phyloP scores from a whole-genome alignment of 2,888 invertebrate genomes.

The Anticlea derivata region DNA sequence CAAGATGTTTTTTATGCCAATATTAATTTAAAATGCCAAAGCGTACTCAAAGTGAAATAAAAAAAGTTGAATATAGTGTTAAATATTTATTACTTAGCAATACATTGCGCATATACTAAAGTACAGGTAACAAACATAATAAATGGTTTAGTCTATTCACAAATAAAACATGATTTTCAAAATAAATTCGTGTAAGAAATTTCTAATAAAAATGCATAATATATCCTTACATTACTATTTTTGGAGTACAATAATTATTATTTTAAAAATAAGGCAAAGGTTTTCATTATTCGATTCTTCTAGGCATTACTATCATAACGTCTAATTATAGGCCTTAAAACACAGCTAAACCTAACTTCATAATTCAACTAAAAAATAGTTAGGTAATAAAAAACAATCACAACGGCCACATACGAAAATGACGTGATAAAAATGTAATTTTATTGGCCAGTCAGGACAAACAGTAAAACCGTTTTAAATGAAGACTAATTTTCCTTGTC shows the following conservation, averaged over 20 bases:
- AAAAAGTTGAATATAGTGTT: too few relatives aligned
- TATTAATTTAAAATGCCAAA: too few relatives aligned
- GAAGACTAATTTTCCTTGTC: too few relatives aligned
- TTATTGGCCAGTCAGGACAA: too few relatives aligned
- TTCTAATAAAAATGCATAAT: slow-evolving; percentile 32
- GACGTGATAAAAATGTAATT: too few relatives aligned
- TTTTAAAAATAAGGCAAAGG: slow-evolving; percentile 28
- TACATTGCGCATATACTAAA: slow-evolving; percentile 17
- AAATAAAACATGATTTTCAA: slow-evolving; percentile 3
- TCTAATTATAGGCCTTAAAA: neutral
- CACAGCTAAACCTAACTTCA: neutral
- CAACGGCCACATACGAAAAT: too few relatives aligned
- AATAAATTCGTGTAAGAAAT: slow-evolving; percentile 25
- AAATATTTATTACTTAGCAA: slow-evolving; percentile 35
- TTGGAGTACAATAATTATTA: slow-evolving; percentile 28
- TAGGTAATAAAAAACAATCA: too few relatives aligned
- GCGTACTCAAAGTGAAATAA: too few relatives aligned
- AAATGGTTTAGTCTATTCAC: slow-evolving; percentile 2
- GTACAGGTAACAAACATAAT: slow-evolving; percentile 21
- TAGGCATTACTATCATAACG: slow-evolving; percentile 11
- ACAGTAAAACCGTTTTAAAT: too few relatives aligned
- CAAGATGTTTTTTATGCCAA: too few relatives aligned
- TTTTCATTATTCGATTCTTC: slow-evolving; percentile 5
- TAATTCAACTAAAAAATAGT: neutral
- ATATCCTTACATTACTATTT: slow-evolving; percentile 35